These are phyloP conservation scores for Eretmochelys imbricata DNA, from an alignment of 2,113 vertebrate species.

Conservation along the genomic window DNA sequence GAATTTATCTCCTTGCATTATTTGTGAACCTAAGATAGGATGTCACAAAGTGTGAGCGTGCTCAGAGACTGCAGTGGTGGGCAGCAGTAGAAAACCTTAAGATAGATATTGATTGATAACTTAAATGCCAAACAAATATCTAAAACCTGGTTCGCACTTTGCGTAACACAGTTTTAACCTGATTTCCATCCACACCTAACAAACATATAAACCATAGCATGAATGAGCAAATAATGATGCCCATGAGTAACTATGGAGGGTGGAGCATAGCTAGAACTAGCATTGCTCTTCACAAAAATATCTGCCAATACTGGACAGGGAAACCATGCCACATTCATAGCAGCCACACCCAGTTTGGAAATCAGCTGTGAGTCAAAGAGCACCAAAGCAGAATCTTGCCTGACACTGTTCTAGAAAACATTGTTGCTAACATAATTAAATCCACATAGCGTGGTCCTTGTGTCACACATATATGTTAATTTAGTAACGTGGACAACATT, in stretches of 20 bases:
- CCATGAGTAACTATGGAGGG: background rate
- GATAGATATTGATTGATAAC: background rate
- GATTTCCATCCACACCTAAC: background rate
- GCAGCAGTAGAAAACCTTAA: background rate
- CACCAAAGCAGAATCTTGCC: background rate
- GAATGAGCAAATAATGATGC: background rate
- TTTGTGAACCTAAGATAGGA: background rate
- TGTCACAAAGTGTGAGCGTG: background rate
- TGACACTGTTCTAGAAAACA: background rate
- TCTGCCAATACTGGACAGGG: fast-evolving
- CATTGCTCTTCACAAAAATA: background rate
- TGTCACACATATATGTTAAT: background rate
- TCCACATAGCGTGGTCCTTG: background rate
- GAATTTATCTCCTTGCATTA: background rate
- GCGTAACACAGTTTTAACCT: background rate
- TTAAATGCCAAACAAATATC: background rate
- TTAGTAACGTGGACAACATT: background rate
- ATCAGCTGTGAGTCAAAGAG: background rate
- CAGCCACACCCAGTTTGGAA: background rate
- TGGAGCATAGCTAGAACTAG: background rate
- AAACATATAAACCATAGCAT: background rate
- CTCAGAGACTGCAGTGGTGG: background rate
- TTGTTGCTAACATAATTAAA: background rate
- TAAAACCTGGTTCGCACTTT: background rate
- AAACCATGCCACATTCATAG: background rate